Evolutionary conservation across 2,888 invertebrate species (phyloP).

Genomic region (Stenodema calcarata): DNA sequence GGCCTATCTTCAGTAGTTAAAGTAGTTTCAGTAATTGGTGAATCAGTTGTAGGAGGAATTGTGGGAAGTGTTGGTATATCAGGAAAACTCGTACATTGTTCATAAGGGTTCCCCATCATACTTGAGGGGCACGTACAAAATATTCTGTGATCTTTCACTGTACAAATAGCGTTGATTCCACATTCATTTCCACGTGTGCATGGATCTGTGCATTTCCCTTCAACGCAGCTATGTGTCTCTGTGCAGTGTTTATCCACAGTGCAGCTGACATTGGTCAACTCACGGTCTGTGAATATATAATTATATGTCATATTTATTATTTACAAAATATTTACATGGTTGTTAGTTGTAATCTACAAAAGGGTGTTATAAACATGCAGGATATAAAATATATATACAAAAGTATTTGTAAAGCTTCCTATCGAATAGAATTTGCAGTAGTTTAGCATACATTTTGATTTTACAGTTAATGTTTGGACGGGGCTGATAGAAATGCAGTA

Average conservation of each 20-base stretch:
- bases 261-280: slow-evolving; percentile 67
- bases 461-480: not conserved
- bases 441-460: not conserved
- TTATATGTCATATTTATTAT: slow-evolving; percentile 32
- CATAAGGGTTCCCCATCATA: slow-evolving; percentile 54
- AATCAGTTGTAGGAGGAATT: not conserved
- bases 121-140: slow-evolving; percentile 71
- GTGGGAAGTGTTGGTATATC: not conserved
- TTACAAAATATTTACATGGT: slow-evolving; percentile 39
- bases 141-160: slow-evolving; percentile 82
- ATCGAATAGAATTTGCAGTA: not conserved
- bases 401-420: slow-evolving; percentile 4
- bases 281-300: slow-evolving; percentile 59
- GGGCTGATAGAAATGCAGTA: not conserved
- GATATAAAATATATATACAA: slow-evolving; percentile 24
- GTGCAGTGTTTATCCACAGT: slow-evolving; percentile 84
- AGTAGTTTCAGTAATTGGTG: not conserved
- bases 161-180: slow-evolving; percentile 74
- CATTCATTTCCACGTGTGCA: slow-evolving; percentile 72
- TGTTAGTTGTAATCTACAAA: not conserved
- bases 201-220: slow-evolving; percentile 81
- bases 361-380: not conserved
- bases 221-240: slow-evolving; percentile 82
- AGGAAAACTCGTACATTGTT: slow-evolving; percentile 25
- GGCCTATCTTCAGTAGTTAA: slow-evolving; percentile 18